Conservation (phyloP, 2,888 invertebrate species). For the Melanostoma mellinum region DNA sequence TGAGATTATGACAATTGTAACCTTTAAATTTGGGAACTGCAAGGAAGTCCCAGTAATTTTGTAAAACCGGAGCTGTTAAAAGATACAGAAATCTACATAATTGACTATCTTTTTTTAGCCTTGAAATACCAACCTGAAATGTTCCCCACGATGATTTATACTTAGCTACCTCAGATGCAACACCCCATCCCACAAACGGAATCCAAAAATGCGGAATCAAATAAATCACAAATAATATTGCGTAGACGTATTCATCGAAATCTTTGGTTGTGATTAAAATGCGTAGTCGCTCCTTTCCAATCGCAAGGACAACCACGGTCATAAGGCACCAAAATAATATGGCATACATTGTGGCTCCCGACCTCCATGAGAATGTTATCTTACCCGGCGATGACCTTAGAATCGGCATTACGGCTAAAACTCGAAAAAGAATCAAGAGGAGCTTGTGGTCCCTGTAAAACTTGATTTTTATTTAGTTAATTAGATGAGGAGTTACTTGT, state of each 20-base stretch:
- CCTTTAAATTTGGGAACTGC: slow-evolving; percentile 85
- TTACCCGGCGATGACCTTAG: slow-evolving; percentile 83
- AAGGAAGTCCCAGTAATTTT: slow-evolving; percentile 85
- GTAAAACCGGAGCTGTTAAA: slow-evolving; percentile 83
- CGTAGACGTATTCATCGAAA: slow-evolving; percentile 88
- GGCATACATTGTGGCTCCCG: slow-evolving; percentile 86
- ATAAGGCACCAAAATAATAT: slow-evolving; percentile 85
- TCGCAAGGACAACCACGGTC: slow-evolving; percentile 84
- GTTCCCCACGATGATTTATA: slow-evolving; percentile 88
- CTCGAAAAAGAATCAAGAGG: slow-evolving; percentile 85
- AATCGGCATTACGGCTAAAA: slow-evolving; percentile 87
- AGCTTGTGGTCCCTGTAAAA: slow-evolving; percentile 88
- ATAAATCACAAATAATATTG: slow-evolving; percentile 86
- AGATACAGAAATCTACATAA: not conserved
- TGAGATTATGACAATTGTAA: slow-evolving; percentile 85
- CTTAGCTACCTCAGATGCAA: slow-evolving; percentile 86
- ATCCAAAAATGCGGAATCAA: slow-evolving; percentile 87
- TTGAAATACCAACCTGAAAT: slow-evolving; percentile 83
- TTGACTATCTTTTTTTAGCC: too few relatives aligned
- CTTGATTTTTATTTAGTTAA: slow-evolving; percentile 61
- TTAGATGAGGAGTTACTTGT: not conserved
- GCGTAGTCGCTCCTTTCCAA: slow-evolving; percentile 85
- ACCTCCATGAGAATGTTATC: slow-evolving; percentile 86
- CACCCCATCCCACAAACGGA: slow-evolving; percentile 88
- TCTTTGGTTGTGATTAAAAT: slow-evolving; percentile 85